phyloP scores from a whole-genome alignment of 2,888 invertebrate species.

The Mythimna albipuncta region DNA sequence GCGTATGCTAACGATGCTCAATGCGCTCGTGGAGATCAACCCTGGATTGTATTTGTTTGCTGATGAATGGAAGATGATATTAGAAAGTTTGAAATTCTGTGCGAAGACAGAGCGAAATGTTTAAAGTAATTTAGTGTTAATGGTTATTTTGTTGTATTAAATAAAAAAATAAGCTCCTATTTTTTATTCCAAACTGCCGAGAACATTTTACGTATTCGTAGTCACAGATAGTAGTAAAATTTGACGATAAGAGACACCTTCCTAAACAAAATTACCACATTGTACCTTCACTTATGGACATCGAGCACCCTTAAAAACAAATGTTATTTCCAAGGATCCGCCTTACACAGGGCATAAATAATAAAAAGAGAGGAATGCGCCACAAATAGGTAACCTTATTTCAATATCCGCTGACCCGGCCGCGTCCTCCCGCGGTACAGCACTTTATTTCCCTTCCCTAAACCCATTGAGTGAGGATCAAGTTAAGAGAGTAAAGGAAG shows the following conservation, averaged over 20 bases:
- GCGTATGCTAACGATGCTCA: no score
- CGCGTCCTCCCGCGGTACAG: constrained; percentile 41
- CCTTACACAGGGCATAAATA: constrained; percentile 68
- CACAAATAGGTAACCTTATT: constrained; percentile 76
- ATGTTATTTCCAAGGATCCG: background rate
- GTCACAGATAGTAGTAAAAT: background rate
- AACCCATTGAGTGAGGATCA: constrained; percentile 63
- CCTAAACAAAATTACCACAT: background rate
- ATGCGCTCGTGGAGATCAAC: no score
- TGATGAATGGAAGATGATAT: no score
- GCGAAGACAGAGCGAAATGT: no score
- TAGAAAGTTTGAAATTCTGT: no score
- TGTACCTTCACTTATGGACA: constrained; percentile 1
- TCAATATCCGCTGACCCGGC: constrained; percentile 80
- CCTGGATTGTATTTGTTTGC: no score
- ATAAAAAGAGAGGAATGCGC: constrained; percentile 60
- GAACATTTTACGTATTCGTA: no score
- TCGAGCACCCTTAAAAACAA: constrained; percentile 13
- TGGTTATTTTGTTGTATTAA: no score
- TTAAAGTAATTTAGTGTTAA: no score
- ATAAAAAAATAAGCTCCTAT: background rate
- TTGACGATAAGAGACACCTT: background rate
- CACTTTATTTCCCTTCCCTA: constrained; percentile 76
- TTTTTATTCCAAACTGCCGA: background rate
- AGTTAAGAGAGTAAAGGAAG: constrained; percentile 32